Percentiles rank a stretch among this genome's conserved stretches.
Evolutionary conservation across 2,888 invertebrate genomes (phyloP).

Genomic region (Globia sparganii): DNA sequence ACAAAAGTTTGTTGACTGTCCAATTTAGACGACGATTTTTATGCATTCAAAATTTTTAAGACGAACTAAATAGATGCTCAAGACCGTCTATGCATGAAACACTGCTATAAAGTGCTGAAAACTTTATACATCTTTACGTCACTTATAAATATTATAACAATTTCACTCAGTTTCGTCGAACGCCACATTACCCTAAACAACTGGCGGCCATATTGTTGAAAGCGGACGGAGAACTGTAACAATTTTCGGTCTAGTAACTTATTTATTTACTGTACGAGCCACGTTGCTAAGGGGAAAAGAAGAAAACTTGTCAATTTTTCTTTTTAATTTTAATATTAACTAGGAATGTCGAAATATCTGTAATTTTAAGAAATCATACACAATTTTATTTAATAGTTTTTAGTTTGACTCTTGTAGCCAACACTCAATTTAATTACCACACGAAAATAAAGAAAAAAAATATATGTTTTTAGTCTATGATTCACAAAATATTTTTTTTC

Average conservation of each 20-base stretch:
- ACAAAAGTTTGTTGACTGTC: constrained; percentile 91
- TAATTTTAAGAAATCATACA: constrained; percentile 35
- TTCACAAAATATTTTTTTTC: not conserved
- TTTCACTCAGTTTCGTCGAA: constrained; percentile 89
- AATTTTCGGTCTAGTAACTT: constrained; percentile 72
- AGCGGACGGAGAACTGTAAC: constrained; percentile 85
- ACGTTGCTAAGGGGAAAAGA: constrained; percentile 13
- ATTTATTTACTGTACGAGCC: constrained; percentile 42
- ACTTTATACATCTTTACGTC: constrained; percentile 88
- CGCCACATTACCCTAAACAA: constrained; percentile 91
- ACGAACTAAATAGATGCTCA: constrained; percentile 83
- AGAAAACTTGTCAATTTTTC: constrained; percentile 32
- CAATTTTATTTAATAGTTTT: constrained; percentile 53
- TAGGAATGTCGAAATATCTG: constrained; percentile 8
- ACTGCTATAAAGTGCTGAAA: constrained; percentile 89
- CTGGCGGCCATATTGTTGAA: constrained; percentile 90
- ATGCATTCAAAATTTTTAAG: constrained; percentile 86
- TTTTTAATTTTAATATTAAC: constrained; percentile 41
- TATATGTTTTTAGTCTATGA: constrained; percentile 58
- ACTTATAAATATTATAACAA: constrained; percentile 87
- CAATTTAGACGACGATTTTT: constrained; percentile 87
- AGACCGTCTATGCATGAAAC: constrained; percentile 85
- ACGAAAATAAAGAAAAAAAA: constrained; percentile 29
- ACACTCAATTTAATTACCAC: constrained; percentile 59
- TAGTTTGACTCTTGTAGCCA: constrained; percentile 62